Percentiles rank a stretch among this genome's conserved stretches.
Conservation (phyloP, 2,888 invertebrate genomes). For the Sarcophaga carnaria region DNA sequence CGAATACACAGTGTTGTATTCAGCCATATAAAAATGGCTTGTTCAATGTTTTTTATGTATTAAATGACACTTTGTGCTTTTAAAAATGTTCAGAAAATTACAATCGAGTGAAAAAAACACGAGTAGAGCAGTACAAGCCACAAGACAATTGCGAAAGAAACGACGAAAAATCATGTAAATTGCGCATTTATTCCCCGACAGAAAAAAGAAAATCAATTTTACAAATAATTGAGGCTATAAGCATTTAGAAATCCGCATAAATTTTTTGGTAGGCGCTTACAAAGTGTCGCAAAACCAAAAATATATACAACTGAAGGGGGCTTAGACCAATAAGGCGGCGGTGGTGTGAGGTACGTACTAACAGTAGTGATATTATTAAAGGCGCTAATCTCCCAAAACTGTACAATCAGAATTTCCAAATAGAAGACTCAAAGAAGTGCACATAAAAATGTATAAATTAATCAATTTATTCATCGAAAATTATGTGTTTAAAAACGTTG, state of each 20-base stretch:
- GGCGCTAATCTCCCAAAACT: slow-evolving; percentile 57
- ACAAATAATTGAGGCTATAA: slow-evolving; percentile 57
- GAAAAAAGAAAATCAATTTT: slow-evolving; percentile 62
- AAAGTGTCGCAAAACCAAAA: slow-evolving; percentile 45
- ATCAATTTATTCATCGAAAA: slow-evolving; percentile 38
- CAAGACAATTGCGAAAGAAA: slow-evolving; percentile 69
- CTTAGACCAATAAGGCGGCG: slow-evolving; percentile 33
- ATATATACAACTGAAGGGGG: slow-evolving; percentile 33
- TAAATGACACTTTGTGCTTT: slow-evolving; percentile 66
- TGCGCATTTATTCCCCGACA: slow-evolving; percentile 66
- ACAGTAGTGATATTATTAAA: slow-evolving; percentile 33
- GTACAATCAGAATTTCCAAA: slow-evolving; percentile 43
- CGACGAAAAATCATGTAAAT: slow-evolving; percentile 69
- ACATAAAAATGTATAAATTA: slow-evolving; percentile 53
- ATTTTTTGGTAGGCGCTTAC: slow-evolving; percentile 49
- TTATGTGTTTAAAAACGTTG: slow-evolving; percentile 57
- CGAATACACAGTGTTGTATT: slow-evolving; percentile 56
- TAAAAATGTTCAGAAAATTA: slow-evolving; percentile 69
- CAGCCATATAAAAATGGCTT: slow-evolving; percentile 49
- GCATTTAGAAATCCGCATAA: slow-evolving; percentile 56
- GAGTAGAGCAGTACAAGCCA: slow-evolving; percentile 69
- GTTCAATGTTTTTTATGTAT: slow-evolving; percentile 59
- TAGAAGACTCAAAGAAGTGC: slow-evolving; percentile 27
- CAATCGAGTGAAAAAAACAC: slow-evolving; percentile 68
- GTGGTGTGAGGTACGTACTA: slow-evolving; percentile 49